Conservation (phyloP, 2,888 invertebrate genomes). For the Cotesia congregata region DNA sequence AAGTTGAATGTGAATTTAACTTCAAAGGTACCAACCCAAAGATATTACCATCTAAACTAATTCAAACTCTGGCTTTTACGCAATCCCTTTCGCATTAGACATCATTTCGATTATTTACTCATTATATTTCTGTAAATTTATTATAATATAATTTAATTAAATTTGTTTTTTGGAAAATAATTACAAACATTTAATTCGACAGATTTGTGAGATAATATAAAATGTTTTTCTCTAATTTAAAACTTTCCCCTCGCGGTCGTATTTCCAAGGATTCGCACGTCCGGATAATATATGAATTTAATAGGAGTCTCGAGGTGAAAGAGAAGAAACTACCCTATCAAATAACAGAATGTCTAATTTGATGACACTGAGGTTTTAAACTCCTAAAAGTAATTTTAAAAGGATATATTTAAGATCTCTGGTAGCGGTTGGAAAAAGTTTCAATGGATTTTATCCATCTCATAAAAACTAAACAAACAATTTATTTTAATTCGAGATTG, state of each 20-base stretch:
- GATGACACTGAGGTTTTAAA: too few relatives aligned
- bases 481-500: neutral
- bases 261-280: neutral
- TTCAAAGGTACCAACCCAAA: neutral
- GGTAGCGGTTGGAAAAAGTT: too few relatives aligned
- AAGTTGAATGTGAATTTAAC: slow-evolving; percentile 36
- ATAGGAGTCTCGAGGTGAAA: slow-evolving; percentile 42
- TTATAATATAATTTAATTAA: too few relatives aligned
- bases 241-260: neutral
- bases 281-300: slow-evolving; percentile 53
- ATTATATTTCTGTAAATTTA: neutral
- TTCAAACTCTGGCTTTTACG: slow-evolving; percentile 3
- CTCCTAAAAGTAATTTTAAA: too few relatives aligned
- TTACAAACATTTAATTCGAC: too few relatives aligned
- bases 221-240: neutral
- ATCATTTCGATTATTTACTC: neutral
- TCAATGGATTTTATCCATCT: too few relatives aligned
- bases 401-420: too few relatives aligned
- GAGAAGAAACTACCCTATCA: neutral
- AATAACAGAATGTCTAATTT: neutral
- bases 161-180: too few relatives aligned
- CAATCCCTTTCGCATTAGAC: neutral
- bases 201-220: too few relatives aligned
- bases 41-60: slow-evolving; percentile 10
- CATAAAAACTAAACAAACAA: neutral